Conservation (phyloP, 2,797 vertebrate genomes). For the Amphiprion clarkii region DNA sequence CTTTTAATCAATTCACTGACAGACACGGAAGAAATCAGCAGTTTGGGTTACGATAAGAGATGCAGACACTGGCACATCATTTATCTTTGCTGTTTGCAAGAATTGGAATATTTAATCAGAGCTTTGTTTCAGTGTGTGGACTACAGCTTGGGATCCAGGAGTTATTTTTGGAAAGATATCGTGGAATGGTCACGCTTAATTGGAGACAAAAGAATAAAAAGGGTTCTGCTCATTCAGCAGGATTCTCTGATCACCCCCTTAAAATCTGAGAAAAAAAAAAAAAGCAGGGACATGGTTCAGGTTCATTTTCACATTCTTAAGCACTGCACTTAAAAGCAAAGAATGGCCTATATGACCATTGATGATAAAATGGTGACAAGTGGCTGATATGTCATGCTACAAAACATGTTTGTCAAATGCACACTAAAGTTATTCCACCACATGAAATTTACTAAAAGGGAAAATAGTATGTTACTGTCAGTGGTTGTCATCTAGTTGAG, state of each 20-base stretch:
- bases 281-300: slow-evolving; percentile 7
- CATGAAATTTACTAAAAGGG: not conserved
- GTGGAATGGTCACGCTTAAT: slow-evolving; percentile 39
- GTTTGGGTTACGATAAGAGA: slow-evolving; percentile 53
- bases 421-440: not conserved
- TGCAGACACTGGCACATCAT: slow-evolving; percentile 56
- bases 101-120: slow-evolving; percentile 57
- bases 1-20: slow-evolving; percentile 65
- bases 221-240: slow-evolving; percentile 13
- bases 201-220: slow-evolving; percentile 26
- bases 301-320: slow-evolving; percentile 27
- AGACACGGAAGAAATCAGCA: slow-evolving; percentile 58
- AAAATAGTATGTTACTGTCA: not conserved
- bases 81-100: slow-evolving; percentile 53
- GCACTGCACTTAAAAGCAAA: slow-evolving; percentile 3
- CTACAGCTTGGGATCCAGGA: slow-evolving; percentile 21
- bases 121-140: slow-evolving; percentile 49
- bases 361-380: not conserved
- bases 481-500: not conserved
- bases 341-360: slow-evolving; percentile 2
- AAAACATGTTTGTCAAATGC: slow-evolving; percentile 5
- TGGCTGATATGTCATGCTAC: not conserved
- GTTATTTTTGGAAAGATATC: slow-evolving; percentile 44
- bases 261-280: slow-evolving; percentile 12
- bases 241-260: slow-evolving; percentile 26